Conservation (phyloP, 2,888 invertebrate species). For the Drosophila mettleri region DNA sequence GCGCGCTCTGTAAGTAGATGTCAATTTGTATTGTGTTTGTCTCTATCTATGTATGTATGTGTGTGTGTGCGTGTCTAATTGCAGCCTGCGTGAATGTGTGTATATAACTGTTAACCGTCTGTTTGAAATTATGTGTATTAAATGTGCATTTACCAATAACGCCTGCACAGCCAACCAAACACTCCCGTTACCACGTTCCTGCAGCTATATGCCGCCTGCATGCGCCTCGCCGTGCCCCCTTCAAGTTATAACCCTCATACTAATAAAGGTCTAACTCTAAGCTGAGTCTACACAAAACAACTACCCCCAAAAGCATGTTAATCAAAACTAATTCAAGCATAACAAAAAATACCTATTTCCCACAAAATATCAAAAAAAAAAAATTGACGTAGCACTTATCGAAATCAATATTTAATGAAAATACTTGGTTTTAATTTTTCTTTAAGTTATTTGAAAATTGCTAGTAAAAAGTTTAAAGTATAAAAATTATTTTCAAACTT, state of each 20-base stretch:
- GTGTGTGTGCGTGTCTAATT: slow-evolving; percentile 18
- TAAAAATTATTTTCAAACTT: too few relatives aligned
- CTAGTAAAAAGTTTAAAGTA: too few relatives aligned
- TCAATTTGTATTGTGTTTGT: slow-evolving; percentile 7
- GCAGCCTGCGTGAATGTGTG: slow-evolving; percentile 21
- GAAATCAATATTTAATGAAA: neutral
- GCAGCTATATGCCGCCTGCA: slow-evolving; percentile 41
- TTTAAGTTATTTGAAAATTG: too few relatives aligned
- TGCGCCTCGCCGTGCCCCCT: slow-evolving; percentile 42
- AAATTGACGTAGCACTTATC: neutral
- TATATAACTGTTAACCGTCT: slow-evolving; percentile 39
- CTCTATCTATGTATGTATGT: slow-evolving; percentile 3
- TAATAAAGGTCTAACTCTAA: slow-evolving; percentile 21
- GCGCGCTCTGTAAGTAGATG: slow-evolving; percentile 85
- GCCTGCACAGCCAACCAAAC: slow-evolving; percentile 26
- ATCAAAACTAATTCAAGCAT: neutral
- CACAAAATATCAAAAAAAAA: neutral
- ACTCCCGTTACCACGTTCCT: neutral
- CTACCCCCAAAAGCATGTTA: neutral
- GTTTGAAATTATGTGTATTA: slow-evolving; percentile 11
- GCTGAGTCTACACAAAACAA: slow-evolving; percentile 33
- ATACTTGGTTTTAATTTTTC: too few relatives aligned
- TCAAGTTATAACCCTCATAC: neutral
- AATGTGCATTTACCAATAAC: slow-evolving; percentile 9
- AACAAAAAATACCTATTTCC: neutral